Evolutionary conservation across 64 coral and sea anemone genomes (phyloP).

Genomic region (Cladopsammia gracilis): DNA sequence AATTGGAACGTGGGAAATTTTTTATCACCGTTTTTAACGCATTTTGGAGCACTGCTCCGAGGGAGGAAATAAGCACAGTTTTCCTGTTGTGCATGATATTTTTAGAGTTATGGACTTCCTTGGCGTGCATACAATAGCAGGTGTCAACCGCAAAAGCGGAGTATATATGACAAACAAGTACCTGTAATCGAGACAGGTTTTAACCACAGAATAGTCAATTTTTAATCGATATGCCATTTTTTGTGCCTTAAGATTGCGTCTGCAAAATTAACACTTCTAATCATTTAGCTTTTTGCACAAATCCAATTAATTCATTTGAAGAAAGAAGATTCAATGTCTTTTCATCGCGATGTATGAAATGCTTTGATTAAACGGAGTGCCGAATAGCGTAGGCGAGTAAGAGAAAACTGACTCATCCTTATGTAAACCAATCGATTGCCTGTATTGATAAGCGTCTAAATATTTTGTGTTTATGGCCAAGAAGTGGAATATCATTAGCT

Average conservation of each 20-base stretch:
- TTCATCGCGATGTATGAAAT: neutral
- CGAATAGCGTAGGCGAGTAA: neutral
- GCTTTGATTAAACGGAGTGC: neutral
- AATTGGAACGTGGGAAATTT: neutral
- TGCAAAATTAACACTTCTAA: neutral
- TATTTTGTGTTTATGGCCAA: neutral
- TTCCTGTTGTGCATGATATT: neutral
- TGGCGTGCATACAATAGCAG: neutral
- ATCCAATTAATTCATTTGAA: neutral
- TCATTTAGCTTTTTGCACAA: neutral
- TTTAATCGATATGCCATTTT: conserved; percentile 7
- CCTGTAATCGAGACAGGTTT: neutral
- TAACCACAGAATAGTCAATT: conserved; percentile 4
- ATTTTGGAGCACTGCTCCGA: neutral
- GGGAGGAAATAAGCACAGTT: neutral
- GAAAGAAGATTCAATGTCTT: neutral
- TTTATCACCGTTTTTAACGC: neutral
- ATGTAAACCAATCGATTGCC: neutral
- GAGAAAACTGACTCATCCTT: neutral
- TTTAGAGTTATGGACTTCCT: neutral
- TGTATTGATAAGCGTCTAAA: neutral
- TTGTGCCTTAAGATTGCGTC: neutral
- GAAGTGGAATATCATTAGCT: neutral
- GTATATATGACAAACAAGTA: too few species aligned
- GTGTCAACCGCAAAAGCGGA: neutral